Evolutionary conservation across 2,888 invertebrate genomes (phyloP).

Genomic region (Drosophila rubida): DNA sequence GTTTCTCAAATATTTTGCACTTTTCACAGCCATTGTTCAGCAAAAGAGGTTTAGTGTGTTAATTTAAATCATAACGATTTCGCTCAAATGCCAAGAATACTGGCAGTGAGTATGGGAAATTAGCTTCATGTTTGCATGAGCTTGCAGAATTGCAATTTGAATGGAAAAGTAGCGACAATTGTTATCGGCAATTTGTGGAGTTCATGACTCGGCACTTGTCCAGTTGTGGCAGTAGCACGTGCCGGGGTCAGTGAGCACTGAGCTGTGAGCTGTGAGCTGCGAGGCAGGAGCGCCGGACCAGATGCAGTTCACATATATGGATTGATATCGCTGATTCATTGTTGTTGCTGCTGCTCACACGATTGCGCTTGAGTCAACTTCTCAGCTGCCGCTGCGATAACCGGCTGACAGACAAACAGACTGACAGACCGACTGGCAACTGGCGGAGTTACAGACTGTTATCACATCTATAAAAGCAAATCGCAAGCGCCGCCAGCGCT

Average conservation of each 20-base stretch:
- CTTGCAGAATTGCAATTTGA: background rate
- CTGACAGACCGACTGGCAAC: background rate
- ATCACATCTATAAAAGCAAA: slow-evolving; percentile 62
- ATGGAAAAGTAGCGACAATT: background rate
- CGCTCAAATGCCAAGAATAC: no score
- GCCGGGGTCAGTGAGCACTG: slow-evolving; percentile 5
- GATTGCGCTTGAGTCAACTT: background rate
- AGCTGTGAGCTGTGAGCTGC: background rate
- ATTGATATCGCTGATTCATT: slow-evolving; percentile 3
- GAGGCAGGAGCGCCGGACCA: background rate
- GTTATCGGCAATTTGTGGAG: background rate
- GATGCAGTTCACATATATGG: background rate
- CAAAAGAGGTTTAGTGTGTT: background rate
- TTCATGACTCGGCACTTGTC: background rate
- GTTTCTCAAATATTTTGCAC: no score
- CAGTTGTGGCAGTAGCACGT: background rate
- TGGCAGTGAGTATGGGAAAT: background rate
- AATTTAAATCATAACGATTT: background rate
- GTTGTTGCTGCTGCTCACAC: background rate
- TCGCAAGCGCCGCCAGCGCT: slow-evolving; percentile 9
- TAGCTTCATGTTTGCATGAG: background rate
- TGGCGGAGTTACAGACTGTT: slow-evolving; percentile 13
- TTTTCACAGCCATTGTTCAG: no score
- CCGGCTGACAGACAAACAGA: slow-evolving; percentile 5
- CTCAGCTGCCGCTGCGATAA: slow-evolving; percentile 3